Percentiles rank a stretch among this genome's conserved stretches.
Conservation (phyloP, 2,797 vertebrate species). For the Sebastes wilsoni region DNA sequence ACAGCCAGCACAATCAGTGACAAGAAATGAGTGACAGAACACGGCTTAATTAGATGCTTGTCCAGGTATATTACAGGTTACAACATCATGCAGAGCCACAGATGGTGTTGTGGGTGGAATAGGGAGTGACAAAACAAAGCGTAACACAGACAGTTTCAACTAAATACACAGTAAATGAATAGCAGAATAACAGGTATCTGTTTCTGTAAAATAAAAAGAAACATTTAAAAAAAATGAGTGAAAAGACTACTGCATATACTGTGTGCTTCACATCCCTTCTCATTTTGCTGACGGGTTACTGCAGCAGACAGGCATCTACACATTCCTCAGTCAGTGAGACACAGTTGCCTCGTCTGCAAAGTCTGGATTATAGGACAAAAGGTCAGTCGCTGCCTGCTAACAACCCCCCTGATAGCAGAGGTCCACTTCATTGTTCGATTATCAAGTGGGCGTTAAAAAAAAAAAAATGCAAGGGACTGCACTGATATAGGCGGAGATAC, state of each 20-base stretch:
- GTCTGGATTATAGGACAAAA: conserved; percentile 70
- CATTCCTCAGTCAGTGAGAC: conserved; percentile 52
- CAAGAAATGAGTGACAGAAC: conserved; percentile 11
- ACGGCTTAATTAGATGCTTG: conserved; percentile 1
- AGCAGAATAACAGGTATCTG: not conserved
- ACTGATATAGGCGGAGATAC: not conserved
- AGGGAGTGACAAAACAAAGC: conserved; percentile 19
- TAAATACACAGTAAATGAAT: not conserved
- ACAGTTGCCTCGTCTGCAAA: conserved; percentile 66
- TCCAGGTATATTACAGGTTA: conserved; percentile 10
- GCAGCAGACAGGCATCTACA: conserved; percentile 38
- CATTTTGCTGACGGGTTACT: conserved; percentile 25
- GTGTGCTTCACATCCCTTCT: not conserved
- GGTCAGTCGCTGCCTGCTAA: not conserved
- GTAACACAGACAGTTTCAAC: not conserved
- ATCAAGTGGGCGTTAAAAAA: not conserved
- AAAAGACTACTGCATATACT: not conserved
- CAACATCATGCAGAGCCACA: conserved; percentile 45
- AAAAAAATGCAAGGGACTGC: not conserved
- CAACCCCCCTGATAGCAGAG: not conserved
- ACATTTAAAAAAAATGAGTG: not conserved
- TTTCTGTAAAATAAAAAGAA: not conserved
- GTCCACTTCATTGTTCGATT: not conserved
- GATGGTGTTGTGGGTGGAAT: conserved; percentile 4
- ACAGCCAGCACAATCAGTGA: conserved; percentile 21